Evolutionary conservation across 2,888 invertebrate genomes (phyloP).

Genomic region (Aradus depressus): DNA sequence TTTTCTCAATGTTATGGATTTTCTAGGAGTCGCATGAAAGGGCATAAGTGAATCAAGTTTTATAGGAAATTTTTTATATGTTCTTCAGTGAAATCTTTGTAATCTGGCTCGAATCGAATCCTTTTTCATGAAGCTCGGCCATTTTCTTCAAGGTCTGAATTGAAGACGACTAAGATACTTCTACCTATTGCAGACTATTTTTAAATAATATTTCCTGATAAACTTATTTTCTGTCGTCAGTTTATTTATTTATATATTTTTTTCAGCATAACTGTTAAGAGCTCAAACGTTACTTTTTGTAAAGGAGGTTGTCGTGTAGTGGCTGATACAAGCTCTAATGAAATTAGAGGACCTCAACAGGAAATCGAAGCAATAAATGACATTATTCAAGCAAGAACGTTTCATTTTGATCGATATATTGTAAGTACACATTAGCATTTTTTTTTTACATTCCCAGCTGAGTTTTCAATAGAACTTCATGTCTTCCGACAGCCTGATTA

Average conservation of each 20-base stretch:
- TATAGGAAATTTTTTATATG: too few species aligned
- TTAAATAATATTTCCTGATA: neutral
- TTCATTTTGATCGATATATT: conserved; percentile 15
- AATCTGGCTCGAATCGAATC: too few species aligned
- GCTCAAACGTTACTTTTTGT: conserved; percentile 9
- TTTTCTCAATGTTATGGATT: too few species aligned
- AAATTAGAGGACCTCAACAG: conserved; percentile 15
- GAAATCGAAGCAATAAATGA: conserved; percentile 17
- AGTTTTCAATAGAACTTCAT: too few species aligned
- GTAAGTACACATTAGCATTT: conserved; percentile 6
- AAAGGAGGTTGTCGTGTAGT: conserved; percentile 15
- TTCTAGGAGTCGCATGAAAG: too few species aligned
- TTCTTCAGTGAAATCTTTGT: too few species aligned
- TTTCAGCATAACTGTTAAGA: conserved; percentile 6
- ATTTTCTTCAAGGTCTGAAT: too few species aligned
- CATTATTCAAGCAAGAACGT: conserved; percentile 14
- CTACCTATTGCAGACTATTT: too few species aligned
- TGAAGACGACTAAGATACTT: too few species aligned
- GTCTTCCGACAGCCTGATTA: too few species aligned
- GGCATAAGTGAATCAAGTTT: too few species aligned
- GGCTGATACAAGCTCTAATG: conserved; percentile 19
- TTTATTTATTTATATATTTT: neutral
- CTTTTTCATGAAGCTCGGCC: too few species aligned
- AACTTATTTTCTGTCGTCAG: neutral
- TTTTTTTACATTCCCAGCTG: neutral